Evolutionary conservation across 2,113 vertebrate species (phyloP), one percentile per base, ranked within the genome.

Genomic region (Crotalus helleri): DNA sequence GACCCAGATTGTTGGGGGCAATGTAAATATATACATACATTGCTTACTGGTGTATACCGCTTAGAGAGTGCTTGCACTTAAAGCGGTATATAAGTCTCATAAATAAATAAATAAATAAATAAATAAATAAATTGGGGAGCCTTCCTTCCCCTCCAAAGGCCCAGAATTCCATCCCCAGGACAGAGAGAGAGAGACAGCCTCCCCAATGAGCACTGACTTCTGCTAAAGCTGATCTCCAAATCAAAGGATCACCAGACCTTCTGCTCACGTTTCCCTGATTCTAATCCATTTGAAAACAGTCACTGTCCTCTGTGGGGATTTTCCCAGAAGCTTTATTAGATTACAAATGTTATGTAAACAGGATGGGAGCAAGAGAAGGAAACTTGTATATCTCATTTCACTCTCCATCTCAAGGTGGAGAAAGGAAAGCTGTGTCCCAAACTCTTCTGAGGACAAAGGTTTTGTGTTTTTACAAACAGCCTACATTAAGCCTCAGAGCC

Each of bases 301-400:
- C 91, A 92, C 81, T 92, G 24, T 88, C 54, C 58, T 90, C 85
- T 58, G 3, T 13, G 54, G 21, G 91, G 89, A 94, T 94, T 88
- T 91, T 85, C 91, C 53, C 1, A 87, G 44, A 92, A 94, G 87
- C 64, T 93, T 39, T 91, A 64, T 91, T 88, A 69, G 19, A 94
- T 93, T 94, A 91, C 81, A 93, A 89, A 92, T 86, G 33, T 15
- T 15, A 21, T 92, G 89, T 94, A 96, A 94, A 94, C 6, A 10
- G 92, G 54, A 51, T 12, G 29, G 8, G 44, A 12, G 44, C 13
- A 39, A n/a, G 5, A 85, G 26, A 29, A 13, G 39, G 26, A 39
- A 19, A 85, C 93, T 95, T 95, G 93, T 94, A 95, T 95, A 10
- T n/a, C 64, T n/a, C 26, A 5, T 5, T 29, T 69, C 29, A 15